phyloP scores from a whole-genome alignment of 2,888 invertebrate species.

The Desoria tigrina region DNA sequence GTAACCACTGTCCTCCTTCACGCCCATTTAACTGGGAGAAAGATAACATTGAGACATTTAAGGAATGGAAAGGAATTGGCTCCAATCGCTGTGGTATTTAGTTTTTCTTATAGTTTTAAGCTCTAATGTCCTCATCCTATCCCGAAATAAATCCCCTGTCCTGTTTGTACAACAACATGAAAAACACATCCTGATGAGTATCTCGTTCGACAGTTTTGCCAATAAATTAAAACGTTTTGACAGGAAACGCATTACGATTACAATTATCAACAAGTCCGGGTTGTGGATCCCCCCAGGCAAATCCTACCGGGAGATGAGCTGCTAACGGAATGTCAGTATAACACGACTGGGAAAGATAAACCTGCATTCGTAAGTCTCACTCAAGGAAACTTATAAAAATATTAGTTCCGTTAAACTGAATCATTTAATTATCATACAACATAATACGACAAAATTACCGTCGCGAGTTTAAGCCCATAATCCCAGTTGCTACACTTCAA shows the following conservation, averaged over 20 bases:
- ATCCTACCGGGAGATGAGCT: constrained; percentile 78
- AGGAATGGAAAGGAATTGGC: constrained; percentile 73
- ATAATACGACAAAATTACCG: no score
- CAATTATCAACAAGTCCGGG: constrained; percentile 79
- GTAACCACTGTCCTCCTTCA: constrained; percentile 80
- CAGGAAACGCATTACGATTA: constrained; percentile 81
- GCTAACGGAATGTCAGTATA: constrained; percentile 81
- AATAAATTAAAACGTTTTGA: constrained; percentile 5
- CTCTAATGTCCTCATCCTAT: no score
- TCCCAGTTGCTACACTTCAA: no score
- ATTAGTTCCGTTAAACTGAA: no score
- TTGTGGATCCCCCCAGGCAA: constrained; percentile 72
- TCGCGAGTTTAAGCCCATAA: no score
- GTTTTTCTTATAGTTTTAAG: background rate
- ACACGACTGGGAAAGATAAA: constrained; percentile 65
- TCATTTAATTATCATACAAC: no score
- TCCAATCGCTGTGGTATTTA: constrained; percentile 70
- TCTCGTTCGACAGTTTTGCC: no score
- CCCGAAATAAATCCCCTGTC: no score
- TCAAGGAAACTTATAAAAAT: no score
- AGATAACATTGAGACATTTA: constrained; percentile 74
- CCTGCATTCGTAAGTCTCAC: background rate
- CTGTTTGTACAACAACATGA: no score
- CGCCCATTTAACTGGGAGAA: constrained; percentile 76
- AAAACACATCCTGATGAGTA: background rate